These are phyloP conservation scores for Numenius phaeopus DNA, from an alignment of 2,797 vertebrate genomes.

Conservation along the genomic window DNA sequence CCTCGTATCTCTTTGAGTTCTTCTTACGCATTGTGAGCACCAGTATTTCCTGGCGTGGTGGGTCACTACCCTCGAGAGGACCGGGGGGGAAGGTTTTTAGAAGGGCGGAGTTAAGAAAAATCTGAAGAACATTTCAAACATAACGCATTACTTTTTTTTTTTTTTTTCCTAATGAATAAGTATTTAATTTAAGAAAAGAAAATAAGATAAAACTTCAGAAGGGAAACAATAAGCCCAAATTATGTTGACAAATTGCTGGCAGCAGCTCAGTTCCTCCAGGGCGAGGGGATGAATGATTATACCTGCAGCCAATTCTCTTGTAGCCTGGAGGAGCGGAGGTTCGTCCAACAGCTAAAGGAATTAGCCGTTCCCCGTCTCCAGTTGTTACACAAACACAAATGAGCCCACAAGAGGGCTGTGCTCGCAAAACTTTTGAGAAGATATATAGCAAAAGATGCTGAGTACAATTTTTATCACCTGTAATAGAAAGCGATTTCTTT, in stretches of 20 bases:
- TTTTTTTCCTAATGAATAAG: background rate
- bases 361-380: background rate
- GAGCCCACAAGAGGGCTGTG: conserved; percentile 73
- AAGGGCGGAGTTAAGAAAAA: background rate
- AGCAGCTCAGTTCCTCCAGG: conserved; percentile 25
- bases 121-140: background rate
- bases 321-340: conserved; percentile 18
- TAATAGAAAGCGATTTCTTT: conserved; percentile 12
- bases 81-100: background rate
- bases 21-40: background rate
- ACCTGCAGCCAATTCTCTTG: conserved; percentile 39
- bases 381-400: conserved; percentile 57
- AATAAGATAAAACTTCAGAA: conserved; percentile 58
- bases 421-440: conserved; percentile 57
- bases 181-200: conserved; percentile 63
- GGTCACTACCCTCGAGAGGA: background rate
- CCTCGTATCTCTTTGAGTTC: background rate
- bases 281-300: conserved; percentile 18
- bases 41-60: background rate
- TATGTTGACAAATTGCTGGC: conserved; percentile 64
- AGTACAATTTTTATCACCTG: conserved; percentile 48
- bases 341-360: conserved; percentile 41
- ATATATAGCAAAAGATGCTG: conserved; percentile 16
- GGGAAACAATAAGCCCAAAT: conserved; percentile 41
- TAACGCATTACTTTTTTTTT: background rate